These are phyloP conservation scores for Enteromius viviparus DNA, from an alignment of 2,797 vertebrate species.

Conservation along the genomic window DNA sequence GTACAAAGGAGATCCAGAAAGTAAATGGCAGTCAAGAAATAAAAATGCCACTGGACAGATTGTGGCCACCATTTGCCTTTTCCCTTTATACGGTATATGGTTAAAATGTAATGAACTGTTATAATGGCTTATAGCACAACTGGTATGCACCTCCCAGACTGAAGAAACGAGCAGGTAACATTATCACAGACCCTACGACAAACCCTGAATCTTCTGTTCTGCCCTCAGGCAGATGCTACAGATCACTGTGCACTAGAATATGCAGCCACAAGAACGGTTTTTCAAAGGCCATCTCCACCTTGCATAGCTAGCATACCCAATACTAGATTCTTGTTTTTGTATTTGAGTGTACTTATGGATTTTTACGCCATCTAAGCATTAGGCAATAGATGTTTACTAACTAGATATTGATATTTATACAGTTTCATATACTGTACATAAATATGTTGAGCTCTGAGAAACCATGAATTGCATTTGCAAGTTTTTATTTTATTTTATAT, in stretches of 20 bases:
- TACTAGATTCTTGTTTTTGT: not conserved
- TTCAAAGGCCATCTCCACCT: not conserved
- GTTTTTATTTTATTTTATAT: no score
- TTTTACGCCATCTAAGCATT: not conserved
- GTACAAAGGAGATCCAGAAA: not conserved
- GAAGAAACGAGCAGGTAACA: not conserved
- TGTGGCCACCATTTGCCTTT: not conserved
- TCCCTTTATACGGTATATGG: no score
- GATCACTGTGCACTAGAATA: not conserved
- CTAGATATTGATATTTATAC: not conserved
- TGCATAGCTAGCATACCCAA: not conserved
- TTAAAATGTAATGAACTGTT: not conserved
- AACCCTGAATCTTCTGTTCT: not conserved
- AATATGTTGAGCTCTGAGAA: not conserved
- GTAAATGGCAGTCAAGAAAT: not conserved
- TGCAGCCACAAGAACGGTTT: not conserved
- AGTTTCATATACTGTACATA: not conserved
- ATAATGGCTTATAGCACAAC: not conserved
- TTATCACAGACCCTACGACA: not conserved
- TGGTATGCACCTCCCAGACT: not conserved
- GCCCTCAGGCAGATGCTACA: not conserved
- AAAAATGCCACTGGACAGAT: not conserved
- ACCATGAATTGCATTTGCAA: not conserved
- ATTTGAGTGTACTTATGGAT: not conserved
- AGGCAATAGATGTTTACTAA: not conserved